phyloP scores from a whole-genome alignment of 2,113 vertebrate genomes.

The Dinomys branickii region DNA sequence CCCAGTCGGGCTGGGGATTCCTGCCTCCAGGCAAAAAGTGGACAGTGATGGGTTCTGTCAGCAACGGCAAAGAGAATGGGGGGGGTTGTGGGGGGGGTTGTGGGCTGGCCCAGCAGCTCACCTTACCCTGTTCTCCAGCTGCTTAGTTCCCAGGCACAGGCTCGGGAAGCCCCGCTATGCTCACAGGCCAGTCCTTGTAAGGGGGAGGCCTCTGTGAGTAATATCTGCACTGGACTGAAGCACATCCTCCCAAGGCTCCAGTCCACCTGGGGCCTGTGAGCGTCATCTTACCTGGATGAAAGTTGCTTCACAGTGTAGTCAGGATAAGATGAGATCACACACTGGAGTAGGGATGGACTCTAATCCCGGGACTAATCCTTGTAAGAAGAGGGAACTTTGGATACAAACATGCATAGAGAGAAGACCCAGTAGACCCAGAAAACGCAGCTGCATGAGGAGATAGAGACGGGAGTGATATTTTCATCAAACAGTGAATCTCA shows the following conservation, averaged over 20 bases:
- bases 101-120: not conserved
- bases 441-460: rapidly evolving
- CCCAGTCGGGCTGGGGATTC: not conserved
- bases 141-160: not conserved
- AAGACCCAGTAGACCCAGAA: not conserved
- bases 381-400: not conserved
- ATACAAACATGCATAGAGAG: too few relatives aligned
- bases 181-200: rapidly evolving
- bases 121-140: not conserved
- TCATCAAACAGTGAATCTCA: too few relatives aligned
- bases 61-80: too few relatives aligned
- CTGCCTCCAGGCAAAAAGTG: rapidly evolving
- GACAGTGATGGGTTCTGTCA: not conserved
- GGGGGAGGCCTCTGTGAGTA: not conserved
- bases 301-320: not conserved
- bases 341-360: not conserved
- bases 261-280: not conserved
- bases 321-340: not conserved
- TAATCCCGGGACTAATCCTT: not conserved
- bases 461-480: rapidly evolving
- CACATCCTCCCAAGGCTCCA: not conserved
- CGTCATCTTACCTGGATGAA: not conserved
- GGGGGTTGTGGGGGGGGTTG: too few relatives aligned
- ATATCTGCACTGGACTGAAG: not conserved
- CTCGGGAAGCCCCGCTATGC: not conserved